Percentiles rank a stretch among this genome's conserved stretches.
phyloP scores from a whole-genome alignment of 2,888 invertebrate species.

The Apodemia mormo region DNA sequence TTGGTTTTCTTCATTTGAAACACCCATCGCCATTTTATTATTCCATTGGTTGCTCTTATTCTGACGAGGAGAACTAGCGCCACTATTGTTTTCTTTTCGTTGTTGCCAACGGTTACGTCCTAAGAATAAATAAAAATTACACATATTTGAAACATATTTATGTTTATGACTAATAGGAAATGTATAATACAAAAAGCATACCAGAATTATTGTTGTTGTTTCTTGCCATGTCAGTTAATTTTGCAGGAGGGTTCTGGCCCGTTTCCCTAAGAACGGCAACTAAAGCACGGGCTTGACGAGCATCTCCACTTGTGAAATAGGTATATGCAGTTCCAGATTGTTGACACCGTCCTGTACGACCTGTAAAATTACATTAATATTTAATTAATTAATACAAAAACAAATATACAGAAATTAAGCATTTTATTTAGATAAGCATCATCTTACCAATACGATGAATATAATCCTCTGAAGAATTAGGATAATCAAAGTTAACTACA shows the following conservation, averaged over 20 bases:
- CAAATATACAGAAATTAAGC: background rate
- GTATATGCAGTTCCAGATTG: conserved; percentile 98
- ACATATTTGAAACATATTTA: too few species aligned
- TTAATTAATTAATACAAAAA: too few species aligned
- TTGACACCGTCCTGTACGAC: conserved; percentile 95
- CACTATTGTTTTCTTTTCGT: conserved; percentile 79
- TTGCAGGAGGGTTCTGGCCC: conserved; percentile 91
- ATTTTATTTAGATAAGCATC: background rate
- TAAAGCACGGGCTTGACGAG: conserved; percentile 94
- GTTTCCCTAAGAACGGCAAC: conserved; percentile 96
- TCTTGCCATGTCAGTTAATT: conserved; percentile 88
- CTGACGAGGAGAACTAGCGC: conserved; percentile 75
- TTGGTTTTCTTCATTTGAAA: conserved; percentile 54
- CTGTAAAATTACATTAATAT: conserved; percentile 44
- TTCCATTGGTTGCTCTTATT: conserved; percentile 75
- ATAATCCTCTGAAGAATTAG: conserved; percentile 98
- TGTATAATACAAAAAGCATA: conserved; percentile 36
- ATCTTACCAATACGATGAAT: conserved; percentile 94
- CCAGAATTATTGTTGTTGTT: conserved; percentile 76
- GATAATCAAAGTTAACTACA: conserved; percentile 98
- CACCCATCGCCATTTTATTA: conserved; percentile 69
- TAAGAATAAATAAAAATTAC: conserved; percentile 35
- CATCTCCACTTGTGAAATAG: conserved; percentile 96
- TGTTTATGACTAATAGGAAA: too few species aligned
- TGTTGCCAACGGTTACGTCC: conserved; percentile 84